Conservation (phyloP, 2,888 invertebrate genomes). For the Myathropa florea region DNA sequence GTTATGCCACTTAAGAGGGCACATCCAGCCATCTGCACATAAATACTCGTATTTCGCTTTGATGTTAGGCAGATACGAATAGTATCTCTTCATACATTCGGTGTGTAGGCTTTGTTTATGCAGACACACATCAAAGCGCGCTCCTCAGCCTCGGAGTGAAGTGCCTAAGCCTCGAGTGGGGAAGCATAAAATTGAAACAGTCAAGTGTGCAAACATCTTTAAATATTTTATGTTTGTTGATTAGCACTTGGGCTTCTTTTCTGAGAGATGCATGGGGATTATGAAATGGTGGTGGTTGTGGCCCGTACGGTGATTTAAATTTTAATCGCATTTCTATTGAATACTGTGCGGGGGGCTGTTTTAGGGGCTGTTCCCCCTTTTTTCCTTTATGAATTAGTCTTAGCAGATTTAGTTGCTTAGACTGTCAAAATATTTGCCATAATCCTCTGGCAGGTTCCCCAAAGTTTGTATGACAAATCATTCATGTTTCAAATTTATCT, state of each 20-base stretch:
- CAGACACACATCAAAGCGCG: constrained; percentile 42
- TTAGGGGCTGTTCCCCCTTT: too few relatives aligned
- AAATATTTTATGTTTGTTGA: constrained; percentile 63
- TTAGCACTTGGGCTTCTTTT: constrained; percentile 54
- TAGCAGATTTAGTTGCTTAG: too few relatives aligned
- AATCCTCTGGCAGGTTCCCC: too few relatives aligned
- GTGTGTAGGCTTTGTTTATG: neutral
- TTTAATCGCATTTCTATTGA: neutral
- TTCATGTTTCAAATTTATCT: too few relatives aligned
- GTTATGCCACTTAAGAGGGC: constrained; percentile 24
- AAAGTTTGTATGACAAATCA: too few relatives aligned
- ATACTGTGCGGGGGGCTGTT: neutral
- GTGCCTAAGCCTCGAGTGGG: neutral
- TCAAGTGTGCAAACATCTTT: constrained; percentile 55
- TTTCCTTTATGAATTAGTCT: too few relatives aligned
- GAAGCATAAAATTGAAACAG: constrained; percentile 33
- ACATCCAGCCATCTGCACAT: constrained; percentile 12
- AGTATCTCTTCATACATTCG: neutral
- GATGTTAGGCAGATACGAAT: constrained; percentile 30
- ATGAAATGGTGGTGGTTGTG: constrained; percentile 23
- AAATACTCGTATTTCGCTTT: constrained; percentile 48
- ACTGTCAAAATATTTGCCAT: too few relatives aligned
- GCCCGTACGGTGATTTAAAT: neutral
- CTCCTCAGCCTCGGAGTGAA: neutral
- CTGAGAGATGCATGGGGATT: neutral